phyloP scores from a whole-genome alignment of 2,888 invertebrate genomes.

The Steinernema carpocapsae region DNA sequence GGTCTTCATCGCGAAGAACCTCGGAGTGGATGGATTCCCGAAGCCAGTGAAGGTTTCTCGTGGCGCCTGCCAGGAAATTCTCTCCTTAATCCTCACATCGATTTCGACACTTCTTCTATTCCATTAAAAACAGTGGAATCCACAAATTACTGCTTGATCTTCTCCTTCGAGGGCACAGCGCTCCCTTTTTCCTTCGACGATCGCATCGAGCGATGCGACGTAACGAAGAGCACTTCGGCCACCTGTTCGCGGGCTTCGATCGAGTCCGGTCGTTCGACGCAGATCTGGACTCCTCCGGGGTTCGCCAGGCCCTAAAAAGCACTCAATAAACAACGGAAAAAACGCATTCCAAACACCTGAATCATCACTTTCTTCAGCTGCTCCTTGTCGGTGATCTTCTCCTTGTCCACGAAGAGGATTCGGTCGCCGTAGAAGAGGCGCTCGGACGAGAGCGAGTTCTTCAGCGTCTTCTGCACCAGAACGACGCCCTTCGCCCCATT shows the following conservation, averaged over 20 bases:
- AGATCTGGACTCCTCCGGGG: neutral
- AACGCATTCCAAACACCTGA: neutral
- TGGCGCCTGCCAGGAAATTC: neutral
- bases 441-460: constrained; percentile 27
- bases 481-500: neutral
- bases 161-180: constrained; percentile 11
- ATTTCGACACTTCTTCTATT: neutral
- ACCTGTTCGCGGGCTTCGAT: constrained; percentile 21
- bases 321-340: neutral
- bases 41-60: too few species aligned
- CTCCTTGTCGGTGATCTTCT: constrained; percentile 16
- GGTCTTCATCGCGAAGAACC: neutral
- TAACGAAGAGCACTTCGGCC: constrained; percentile 4
- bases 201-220: neutral
- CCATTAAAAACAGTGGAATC: neutral
- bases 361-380: neutral
- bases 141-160: neutral
- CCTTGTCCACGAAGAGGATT: constrained; percentile 4
- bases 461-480: constrained; percentile 37
- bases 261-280: constrained; percentile 12
- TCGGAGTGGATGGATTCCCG: neutral
- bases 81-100: neutral
- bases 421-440: constrained; percentile 27
- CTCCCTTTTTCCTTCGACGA: neutral
- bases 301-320: constrained; percentile 2